Evolutionary conservation across 2,888 invertebrate genomes (phyloP).

Genomic region (Eupithecia dodoneata): DNA sequence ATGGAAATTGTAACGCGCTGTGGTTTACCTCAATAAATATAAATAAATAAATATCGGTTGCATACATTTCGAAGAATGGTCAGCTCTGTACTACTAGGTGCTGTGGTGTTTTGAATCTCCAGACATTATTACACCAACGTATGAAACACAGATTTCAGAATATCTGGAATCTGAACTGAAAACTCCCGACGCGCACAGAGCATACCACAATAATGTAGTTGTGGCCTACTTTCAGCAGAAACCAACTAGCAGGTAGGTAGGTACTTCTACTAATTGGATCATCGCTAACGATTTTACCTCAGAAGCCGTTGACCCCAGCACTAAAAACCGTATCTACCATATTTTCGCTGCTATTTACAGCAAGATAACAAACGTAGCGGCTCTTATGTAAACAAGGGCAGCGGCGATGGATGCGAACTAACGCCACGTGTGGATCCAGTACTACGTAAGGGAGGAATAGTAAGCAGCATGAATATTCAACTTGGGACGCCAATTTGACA

Average conservation of each 20-base stretch:
- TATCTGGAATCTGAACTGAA: too few relatives aligned
- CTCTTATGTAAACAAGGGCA: slow-evolving; percentile 60
- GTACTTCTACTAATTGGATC: slow-evolving; percentile 3
- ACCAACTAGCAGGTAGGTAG: background rate
- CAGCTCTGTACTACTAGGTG: too few relatives aligned
- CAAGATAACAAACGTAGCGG: slow-evolving; percentile 53
- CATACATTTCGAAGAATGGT: too few relatives aligned
- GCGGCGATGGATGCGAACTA: slow-evolving; percentile 60
- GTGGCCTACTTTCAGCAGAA: background rate
- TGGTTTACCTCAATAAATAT: too few relatives aligned
- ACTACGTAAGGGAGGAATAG: slow-evolving; percentile 15
- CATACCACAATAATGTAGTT: background rate
- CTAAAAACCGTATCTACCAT: slow-evolving; percentile 26
- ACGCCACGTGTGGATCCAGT: slow-evolving; percentile 29
- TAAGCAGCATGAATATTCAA: slow-evolving; percentile 25
- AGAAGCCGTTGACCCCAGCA: slow-evolving; percentile 38
- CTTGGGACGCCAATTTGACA: background rate
- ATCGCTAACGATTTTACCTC: slow-evolving; percentile 1
- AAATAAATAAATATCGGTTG: too few relatives aligned
- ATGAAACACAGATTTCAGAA: too few relatives aligned
- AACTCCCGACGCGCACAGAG: too few relatives aligned
- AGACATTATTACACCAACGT: too few relatives aligned
- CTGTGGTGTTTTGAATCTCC: too few relatives aligned
- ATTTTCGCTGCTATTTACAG: slow-evolving; percentile 42
- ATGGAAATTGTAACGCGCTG: too few relatives aligned